Evolutionary conservation across 1,140 invertebrate species (phyloP), one percentile per base, ranked within the genome.

Genomic region (Drosophila oshimai): DNA sequence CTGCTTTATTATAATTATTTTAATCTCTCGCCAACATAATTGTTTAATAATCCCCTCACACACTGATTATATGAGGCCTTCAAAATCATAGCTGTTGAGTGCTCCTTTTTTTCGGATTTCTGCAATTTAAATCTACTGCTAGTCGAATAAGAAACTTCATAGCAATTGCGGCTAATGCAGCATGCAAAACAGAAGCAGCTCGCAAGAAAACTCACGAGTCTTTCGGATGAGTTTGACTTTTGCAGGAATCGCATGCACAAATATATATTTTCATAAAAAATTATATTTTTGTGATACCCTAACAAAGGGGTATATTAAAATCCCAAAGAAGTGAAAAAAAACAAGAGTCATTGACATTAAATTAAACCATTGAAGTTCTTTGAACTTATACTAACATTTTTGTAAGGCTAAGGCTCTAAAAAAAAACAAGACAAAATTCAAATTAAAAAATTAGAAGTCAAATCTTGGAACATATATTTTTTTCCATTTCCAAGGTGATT

Each of bases 241-340:
- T 41, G 41, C 70, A 73, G 67, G 42, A 71, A 71, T 51, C 46
- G 53, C 45, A 73, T 68, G 47, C 69, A 62, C 49, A 73, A 58
- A 83, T 76, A 79, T 83, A 83, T 83, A 83, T 83, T 74, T 83
- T 83, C 78, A 83, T 77, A 70, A 68, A 57, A 57, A 68, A 46
- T 60, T 22, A 60, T 45, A n/a, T 42, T 60, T 61, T 31, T 26
- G 7, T 9, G 6, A 28, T 62, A 36, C 54, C 1, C 58, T 62
- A 0, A 2, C 1, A 3, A 3, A 26, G 9, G 22, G 22, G 54
- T 62, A 28, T 34, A 31, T 4, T 10, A 0, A 1, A 3, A 20
- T 7, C 1, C 2, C 1, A 10, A 7, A 2, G 5, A n/a, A 7
- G 3, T n/a, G n/a, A n/a, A n/a, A n/a, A n/a, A n/a, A n/a, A n/a